Conservation (phyloP, 2,888 invertebrate species). For the Nemurella pictetii region DNA sequence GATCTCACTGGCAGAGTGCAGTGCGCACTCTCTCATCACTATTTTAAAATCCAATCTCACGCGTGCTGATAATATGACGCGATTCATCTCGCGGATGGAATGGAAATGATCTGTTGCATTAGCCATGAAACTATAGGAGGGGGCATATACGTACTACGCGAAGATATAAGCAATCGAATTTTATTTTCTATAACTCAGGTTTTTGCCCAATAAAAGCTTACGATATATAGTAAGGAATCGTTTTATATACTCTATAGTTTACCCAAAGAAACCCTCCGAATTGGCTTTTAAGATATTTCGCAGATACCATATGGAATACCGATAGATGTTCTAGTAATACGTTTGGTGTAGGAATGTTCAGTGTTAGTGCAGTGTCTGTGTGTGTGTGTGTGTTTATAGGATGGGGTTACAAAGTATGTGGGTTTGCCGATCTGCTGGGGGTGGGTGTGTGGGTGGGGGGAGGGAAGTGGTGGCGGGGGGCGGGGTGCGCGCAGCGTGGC, state of each 20-base stretch:
- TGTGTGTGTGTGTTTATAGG: too few relatives aligned
- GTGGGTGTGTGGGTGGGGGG: neutral
- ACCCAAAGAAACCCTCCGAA: neutral
- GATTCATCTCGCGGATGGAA: neutral
- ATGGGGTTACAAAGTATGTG: slow-evolving; percentile 12
- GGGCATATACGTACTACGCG: neutral
- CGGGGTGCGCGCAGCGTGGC: neutral
- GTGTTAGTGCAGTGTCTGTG: neutral
- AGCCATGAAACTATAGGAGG: too few relatives aligned
- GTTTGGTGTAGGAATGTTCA: slow-evolving; percentile 26
- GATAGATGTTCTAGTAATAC: slow-evolving; percentile 13
- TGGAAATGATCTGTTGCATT: neutral
- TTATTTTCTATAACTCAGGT: neutral
- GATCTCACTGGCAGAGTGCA: neutral
- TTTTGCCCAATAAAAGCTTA: neutral
- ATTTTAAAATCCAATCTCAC: neutral
- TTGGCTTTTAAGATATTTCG: slow-evolving; percentile 22
- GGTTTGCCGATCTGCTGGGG: neutral
- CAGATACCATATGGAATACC: slow-evolving; percentile 21
- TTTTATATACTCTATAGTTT: neutral
- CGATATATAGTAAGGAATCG: neutral
- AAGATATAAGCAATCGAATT: neutral
- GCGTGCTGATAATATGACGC: neutral
- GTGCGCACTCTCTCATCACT: neutral
- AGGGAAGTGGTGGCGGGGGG: slow-evolving; percentile 6